Percentiles rank a stretch among this genome's conserved stretches.
Evolutionary conservation across 2,888 invertebrate genomes (phyloP).

Genomic region (Harpagoxenus sublaevis): DNA sequence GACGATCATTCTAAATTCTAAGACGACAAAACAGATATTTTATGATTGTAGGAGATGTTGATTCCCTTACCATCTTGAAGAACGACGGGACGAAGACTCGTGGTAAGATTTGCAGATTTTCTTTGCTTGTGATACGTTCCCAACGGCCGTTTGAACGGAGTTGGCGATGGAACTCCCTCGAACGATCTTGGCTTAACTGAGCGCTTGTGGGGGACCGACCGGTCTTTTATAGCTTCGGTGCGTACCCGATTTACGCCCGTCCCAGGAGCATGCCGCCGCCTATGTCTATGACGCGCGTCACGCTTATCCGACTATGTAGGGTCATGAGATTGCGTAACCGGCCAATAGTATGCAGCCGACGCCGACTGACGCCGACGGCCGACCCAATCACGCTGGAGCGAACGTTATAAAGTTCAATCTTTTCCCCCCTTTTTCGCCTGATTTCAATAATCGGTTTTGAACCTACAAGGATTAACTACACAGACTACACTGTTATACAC

Average conservation of each 20-base stretch:
- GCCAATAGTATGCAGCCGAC: not conserved
- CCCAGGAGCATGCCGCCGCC: constrained; percentile 14
- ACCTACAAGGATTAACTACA: not conserved
- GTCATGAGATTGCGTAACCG: constrained; percentile 34
- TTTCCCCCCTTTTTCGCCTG: constrained; percentile 23
- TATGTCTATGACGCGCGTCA: constrained; percentile 38
- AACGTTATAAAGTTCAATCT: constrained; percentile 9
- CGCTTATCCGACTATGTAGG: constrained; percentile 43
- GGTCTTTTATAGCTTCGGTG: constrained; percentile 78
- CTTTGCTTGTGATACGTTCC: not conserved
- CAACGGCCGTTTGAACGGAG: constrained; percentile 72
- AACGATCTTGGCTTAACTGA: constrained; percentile 77
- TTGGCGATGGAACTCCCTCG: constrained; percentile 78
- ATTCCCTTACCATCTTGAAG: constrained; percentile 33
- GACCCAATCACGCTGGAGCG: constrained; percentile 11
- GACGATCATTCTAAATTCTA: not conserved
- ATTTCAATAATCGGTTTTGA: not conserved
- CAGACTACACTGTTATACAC: not conserved
- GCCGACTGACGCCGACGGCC: too few relatives aligned
- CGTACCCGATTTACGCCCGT: constrained; percentile 39
- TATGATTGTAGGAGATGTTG: not conserved
- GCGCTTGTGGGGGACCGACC: constrained; percentile 52
- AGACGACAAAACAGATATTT: not conserved
- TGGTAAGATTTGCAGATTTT: not conserved
- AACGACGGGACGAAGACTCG: not conserved